phyloP scores from a whole-genome alignment of 2,888 invertebrate genomes.

The Phytoseiulus persimilis region DNA sequence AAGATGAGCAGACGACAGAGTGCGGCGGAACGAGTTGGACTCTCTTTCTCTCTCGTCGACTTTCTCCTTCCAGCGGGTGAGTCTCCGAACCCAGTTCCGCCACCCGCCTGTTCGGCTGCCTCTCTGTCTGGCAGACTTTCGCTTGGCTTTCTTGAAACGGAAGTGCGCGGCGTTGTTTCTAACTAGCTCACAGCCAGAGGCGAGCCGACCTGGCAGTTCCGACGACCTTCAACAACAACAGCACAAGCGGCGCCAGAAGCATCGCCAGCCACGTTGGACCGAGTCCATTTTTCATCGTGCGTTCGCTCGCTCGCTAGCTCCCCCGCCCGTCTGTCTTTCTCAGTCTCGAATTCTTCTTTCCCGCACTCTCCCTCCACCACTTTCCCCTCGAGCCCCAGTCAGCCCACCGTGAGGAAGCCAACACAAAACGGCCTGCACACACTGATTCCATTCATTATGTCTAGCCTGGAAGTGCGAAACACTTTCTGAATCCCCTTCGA shows the following conservation, averaged over 20 bases:
- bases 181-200: background rate
- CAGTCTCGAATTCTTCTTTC: too few relatives aligned
- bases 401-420: background rate
- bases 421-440: background rate
- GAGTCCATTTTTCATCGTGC: background rate
- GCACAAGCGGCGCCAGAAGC: background rate
- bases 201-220: background rate
- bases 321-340: background rate
- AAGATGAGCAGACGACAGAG: background rate
- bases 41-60: background rate
- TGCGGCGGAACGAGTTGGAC: background rate
- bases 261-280: background rate
- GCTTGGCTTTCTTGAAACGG: background rate
- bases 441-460: background rate
- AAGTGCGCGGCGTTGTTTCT: background rate
- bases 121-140: background rate
- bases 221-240: background rate
- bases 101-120: background rate
- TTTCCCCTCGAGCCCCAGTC: background rate
- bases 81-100: background rate
- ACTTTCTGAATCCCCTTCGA: background rate
- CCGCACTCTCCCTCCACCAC: background rate
- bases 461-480: background rate
- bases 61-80: background rate
- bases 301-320: background rate